Conservation (phyloP, 2,113 vertebrate species). For the Trogon melanurus region DNA sequence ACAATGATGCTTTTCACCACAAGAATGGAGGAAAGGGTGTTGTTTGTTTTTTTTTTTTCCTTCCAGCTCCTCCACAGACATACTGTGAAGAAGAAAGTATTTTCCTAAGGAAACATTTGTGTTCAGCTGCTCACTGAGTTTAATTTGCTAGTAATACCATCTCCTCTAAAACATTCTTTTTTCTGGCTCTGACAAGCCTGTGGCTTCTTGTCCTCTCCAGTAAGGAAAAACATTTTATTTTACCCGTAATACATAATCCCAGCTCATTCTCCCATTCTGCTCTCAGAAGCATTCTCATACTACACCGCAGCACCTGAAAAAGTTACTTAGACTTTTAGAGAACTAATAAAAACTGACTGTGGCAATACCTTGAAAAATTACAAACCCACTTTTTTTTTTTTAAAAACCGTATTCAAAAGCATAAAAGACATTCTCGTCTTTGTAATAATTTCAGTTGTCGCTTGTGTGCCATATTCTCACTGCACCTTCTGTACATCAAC, state of each 20-base stretch:
- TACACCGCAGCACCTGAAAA: not conserved
- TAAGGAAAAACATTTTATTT: not conserved
- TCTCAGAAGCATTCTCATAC: not conserved
- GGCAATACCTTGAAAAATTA: not conserved
- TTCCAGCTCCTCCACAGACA: not conserved
- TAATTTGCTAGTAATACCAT: not conserved
- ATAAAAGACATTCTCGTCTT: not conserved
- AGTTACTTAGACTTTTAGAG: not conserved
- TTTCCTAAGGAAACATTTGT: not conserved
- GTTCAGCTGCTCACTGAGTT: not conserved
- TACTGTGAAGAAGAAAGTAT: not conserved
- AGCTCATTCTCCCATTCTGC: not conserved
- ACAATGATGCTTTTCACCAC: not conserved
- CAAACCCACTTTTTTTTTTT: not conserved
- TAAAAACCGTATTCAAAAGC: not conserved
- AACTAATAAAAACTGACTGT: not conserved
- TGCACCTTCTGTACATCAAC: not conserved
- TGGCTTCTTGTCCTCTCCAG: not conserved
- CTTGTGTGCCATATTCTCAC: not conserved
- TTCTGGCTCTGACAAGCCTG: not conserved
- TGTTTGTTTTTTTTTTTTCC: not conserved
- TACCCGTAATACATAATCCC: not conserved
- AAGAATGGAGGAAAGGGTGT: not conserved
- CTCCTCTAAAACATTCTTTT: not conserved
- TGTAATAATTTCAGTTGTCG: not conserved